Base-by-base conservation (phyloP, 2,888 invertebrate genomes). In the Drosophila greeni region DNA sequence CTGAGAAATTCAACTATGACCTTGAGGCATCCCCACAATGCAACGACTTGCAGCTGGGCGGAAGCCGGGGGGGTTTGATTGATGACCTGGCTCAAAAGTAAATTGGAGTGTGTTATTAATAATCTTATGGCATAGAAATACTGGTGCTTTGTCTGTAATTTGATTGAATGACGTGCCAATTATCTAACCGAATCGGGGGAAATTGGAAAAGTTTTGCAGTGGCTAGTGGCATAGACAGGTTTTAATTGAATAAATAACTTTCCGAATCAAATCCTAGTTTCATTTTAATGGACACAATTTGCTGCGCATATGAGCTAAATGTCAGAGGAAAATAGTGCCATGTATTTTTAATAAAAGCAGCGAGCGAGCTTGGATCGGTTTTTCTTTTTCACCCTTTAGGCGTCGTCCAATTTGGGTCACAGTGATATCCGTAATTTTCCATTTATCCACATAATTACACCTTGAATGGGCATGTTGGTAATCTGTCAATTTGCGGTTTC, bases 31-130 rank as follows among this genome's bases (percentile, higher is more conserved):
- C 8, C 9, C 5, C 53, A 29, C 16, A n/a, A n/a, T 58, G 58
- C 58, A 39, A 11, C 33, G 26, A 40, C 49, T 29, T 61, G 61
- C 49, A 64, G 18, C 18, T 18, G 40, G 40, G n/a, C n/a, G 11
- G 26, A 34, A 29, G 7, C 2, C n/a, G 8, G 18, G 23, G 48
- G 16, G 20, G 31, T 47, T 48, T 66, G 66, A 66, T 59, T 68
- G 69, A 66, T 68, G 69, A 59, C 66, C 47, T 33, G 36, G 39
- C 34, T 47, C 24, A 9, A 9, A 52, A 51, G 51, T 66, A 67
- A 51, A 57, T 67, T 43, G 36, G 42, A 62, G 65, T 64, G 29
- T 43, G 43, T 18, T 62, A n/a, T 61, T 64, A 65, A 64, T 51
- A 51, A 62, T 51, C 36, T 62, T 64, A 40, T 64, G 64, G 42